A percentile compares a stretch with the other conserved stretches of the same genome.
These are phyloP conservation scores for Mastacembelus armatus DNA, from an alignment of 2,797 vertebrate genomes.

Conservation along the genomic window DNA sequence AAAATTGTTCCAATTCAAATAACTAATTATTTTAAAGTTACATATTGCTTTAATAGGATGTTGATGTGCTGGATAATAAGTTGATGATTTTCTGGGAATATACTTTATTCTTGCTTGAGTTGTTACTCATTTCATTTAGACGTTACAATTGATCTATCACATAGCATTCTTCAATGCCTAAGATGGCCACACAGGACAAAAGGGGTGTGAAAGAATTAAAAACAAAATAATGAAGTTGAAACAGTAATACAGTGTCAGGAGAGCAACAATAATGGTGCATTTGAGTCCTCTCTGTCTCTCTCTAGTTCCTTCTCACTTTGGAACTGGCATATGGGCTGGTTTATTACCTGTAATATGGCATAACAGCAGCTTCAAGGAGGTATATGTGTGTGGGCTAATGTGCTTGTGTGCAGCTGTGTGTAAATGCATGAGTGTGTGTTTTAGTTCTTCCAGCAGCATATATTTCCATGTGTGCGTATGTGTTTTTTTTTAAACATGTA, in stretches of 20 bases:
- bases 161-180: not conserved
- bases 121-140: not conserved
- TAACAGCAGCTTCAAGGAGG: constrained; percentile 59
- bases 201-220: not conserved
- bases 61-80: not conserved
- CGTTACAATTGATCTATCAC: not conserved
- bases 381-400: constrained; percentile 29
- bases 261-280: constrained; percentile 7
- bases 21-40: no score
- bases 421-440: not conserved
- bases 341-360: constrained; percentile 68
- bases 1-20: constrained; percentile 29
- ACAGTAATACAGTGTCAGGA: not conserved
- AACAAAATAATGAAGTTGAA: not conserved
- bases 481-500: constrained; percentile 6
- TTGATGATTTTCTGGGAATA: not conserved
- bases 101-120: not conserved
- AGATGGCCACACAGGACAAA: not conserved
- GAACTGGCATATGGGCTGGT: constrained; percentile 56
- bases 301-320: constrained; percentile 21
- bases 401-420: constrained; percentile 45
- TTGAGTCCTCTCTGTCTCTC: not conserved
- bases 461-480: constrained; percentile 5
- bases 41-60: no score
- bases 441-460: constrained; percentile 20